Conservation (phyloP, 2,113 vertebrate genomes). For the Catharus minimus region DNA sequence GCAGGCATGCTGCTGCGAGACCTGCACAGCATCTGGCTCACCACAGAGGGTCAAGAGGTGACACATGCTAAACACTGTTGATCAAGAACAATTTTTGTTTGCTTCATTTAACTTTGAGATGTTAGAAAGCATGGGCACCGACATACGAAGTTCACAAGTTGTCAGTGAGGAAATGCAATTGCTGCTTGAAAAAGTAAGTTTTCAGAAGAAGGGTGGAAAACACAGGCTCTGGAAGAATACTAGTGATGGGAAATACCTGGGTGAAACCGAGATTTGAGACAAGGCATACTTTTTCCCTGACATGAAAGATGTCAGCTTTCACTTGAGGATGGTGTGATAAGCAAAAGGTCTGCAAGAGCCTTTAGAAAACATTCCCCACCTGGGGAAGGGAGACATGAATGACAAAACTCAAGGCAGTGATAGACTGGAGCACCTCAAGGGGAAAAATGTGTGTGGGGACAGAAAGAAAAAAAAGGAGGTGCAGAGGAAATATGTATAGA, state of each 20-base stretch:
- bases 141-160: not conserved
- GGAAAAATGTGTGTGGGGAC: not conserved
- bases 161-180: not conserved
- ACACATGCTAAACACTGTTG: not conserved
- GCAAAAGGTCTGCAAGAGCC: not conserved
- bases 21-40: constrained; percentile 60
- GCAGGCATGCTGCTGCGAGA: not conserved
- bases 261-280: not conserved
- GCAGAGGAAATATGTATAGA: not conserved
- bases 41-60: constrained; percentile 8
- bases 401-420: not conserved
- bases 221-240: not conserved
- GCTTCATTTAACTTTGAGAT: not conserved
- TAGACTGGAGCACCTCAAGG: not conserved
- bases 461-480: not conserved
- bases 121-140: not conserved
- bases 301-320: not conserved
- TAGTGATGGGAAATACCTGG: not conserved
- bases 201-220: not conserved
- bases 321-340: not conserved
- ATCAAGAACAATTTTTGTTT: not conserved
- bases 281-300: not conserved
- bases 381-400: not conserved
- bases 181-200: not conserved
- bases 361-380: not conserved